Conservation (phyloP, 2,797 vertebrate genomes). For the Phyllotis vaccarum region DNA sequence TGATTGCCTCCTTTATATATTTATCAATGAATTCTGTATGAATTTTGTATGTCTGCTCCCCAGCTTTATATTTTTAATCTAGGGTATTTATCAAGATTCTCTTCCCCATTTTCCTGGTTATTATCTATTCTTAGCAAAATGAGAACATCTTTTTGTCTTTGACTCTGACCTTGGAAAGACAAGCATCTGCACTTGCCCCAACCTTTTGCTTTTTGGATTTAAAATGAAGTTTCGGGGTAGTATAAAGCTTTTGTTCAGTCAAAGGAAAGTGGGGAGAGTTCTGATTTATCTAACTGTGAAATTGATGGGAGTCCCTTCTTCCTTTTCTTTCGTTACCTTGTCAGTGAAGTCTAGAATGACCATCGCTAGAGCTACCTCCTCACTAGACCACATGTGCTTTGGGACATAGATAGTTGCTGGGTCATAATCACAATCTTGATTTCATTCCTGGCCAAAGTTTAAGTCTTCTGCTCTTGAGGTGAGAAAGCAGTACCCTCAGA, state of each 20-base stretch:
- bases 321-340: neutral
- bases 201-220: constrained; percentile 32
- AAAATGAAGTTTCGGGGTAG: neutral
- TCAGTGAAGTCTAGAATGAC: neutral
- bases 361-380: neutral
- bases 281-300: neutral
- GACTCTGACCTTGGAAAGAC: constrained; percentile 8
- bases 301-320: neutral
- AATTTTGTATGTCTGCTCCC: neutral
- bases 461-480: constrained; percentile 20
- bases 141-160: constrained; percentile 46
- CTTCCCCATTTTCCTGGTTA: neutral
- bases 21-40: constrained; percentile 52
- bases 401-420: neutral
- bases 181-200: constrained; percentile 5
- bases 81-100: neutral
- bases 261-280: neutral
- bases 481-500: neutral
- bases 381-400: neutral
- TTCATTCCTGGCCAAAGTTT: neutral
- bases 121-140: constrained; percentile 48
- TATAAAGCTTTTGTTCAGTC: neutral
- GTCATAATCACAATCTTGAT: neutral
- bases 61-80: constrained; percentile 58
- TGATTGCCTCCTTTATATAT: constrained; percentile 38